Percentiles rank a stretch among this genome's conserved stretches.
Evolutionary conservation across 2,888 invertebrate genomes (phyloP).

Genomic region (Ennomos fuscantarius): DNA sequence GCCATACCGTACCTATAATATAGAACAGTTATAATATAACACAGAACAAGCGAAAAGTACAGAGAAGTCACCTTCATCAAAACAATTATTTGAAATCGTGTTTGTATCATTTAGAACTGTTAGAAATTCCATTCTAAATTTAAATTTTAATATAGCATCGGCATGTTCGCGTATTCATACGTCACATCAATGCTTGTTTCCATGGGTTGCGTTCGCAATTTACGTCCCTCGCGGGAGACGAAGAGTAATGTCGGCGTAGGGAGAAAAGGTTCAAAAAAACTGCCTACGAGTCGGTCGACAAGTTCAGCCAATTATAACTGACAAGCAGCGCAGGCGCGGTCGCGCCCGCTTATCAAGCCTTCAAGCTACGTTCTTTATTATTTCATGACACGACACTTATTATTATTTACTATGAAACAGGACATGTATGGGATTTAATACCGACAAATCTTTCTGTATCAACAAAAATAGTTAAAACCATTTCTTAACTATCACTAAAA

Average conservation of each 20-base stretch:
- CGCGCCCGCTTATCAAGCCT: slow-evolving; percentile 71
- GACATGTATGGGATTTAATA: slow-evolving; percentile 14
- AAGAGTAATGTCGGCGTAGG: slow-evolving; percentile 80
- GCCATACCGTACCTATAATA: too few species aligned
- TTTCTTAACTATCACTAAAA: too few species aligned
- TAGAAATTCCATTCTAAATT: slow-evolving; percentile 65
- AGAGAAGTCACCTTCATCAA: slow-evolving; percentile 16
- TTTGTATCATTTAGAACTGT: slow-evolving; percentile 37
- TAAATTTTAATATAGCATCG: slow-evolving; percentile 76
- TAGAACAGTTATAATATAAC: neutral
- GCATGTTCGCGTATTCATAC: slow-evolving; percentile 76
- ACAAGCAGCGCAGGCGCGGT: slow-evolving; percentile 78
- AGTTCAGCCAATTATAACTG: slow-evolving; percentile 85
- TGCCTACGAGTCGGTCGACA: slow-evolving; percentile 74
- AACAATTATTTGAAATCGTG: slow-evolving; percentile 27
- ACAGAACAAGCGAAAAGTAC: slow-evolving; percentile 3
- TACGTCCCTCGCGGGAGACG: slow-evolving; percentile 82
- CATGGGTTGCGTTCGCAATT: slow-evolving; percentile 74
- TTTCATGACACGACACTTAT: slow-evolving; percentile 40
- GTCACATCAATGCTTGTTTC: slow-evolving; percentile 80
- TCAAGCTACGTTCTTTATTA: slow-evolving; percentile 49
- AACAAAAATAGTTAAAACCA: slow-evolving; percentile 1
- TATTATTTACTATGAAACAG: slow-evolving; percentile 32
- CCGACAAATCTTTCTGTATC: neutral
- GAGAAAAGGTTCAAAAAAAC: slow-evolving; percentile 75